Evolutionary conservation across 2,113 vertebrate genomes (phyloP).

Genomic region (Cyanoramphus novaezelandiae): DNA sequence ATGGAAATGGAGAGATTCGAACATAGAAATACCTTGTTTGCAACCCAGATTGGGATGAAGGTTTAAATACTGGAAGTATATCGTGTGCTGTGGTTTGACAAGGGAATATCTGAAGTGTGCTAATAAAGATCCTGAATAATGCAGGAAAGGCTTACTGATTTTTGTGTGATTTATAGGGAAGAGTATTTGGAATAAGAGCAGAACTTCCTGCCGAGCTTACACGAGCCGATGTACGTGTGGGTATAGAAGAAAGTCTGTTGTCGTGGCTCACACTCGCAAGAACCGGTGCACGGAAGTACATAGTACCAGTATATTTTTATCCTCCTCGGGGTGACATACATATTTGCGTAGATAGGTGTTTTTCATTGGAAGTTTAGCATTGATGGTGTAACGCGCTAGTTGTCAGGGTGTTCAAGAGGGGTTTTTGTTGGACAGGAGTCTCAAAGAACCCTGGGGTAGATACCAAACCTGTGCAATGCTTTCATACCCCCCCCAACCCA

Average conservation of each 20-base stretch:
- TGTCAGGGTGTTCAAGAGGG: not conserved
- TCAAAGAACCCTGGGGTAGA: not conserved
- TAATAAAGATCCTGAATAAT: not conserved
- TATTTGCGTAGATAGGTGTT: not conserved
- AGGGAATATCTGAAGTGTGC: not conserved
- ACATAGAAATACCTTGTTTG: not conserved
- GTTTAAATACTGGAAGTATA: not conserved
- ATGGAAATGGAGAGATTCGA: not conserved
- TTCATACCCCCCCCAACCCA: too few relatives aligned
- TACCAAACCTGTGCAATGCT: not conserved
- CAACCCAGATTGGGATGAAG: not conserved
- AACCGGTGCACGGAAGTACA: not conserved
- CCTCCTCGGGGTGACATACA: not conserved
- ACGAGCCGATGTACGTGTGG: fast-evolving
- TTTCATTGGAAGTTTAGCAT: constrained; percentile 15
- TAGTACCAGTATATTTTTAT: constrained; percentile 4
- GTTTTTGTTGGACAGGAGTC: not conserved
- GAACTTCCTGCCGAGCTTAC: not conserved
- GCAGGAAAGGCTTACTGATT: not conserved
- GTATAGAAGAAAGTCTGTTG: not conserved
- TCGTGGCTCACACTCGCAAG: not conserved
- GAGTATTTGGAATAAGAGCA: not conserved
- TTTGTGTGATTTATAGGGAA: not conserved
- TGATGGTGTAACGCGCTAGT: not conserved
- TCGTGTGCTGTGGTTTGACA: not conserved